These are phyloP conservation scores for Buceros bicornis DNA, from an alignment of 2,797 vertebrate species.

Conservation along the genomic window DNA sequence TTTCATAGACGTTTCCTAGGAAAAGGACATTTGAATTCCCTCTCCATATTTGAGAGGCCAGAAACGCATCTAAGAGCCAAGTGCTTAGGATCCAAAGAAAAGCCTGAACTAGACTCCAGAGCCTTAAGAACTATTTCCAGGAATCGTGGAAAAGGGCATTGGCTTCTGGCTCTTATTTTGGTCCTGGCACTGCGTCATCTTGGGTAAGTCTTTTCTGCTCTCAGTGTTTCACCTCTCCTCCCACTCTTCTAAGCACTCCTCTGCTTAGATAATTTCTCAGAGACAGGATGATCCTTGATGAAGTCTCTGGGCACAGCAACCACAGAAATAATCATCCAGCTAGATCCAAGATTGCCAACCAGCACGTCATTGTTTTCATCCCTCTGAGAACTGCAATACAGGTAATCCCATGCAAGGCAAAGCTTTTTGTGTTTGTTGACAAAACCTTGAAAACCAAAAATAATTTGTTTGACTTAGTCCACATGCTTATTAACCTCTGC, in stretches of 20 bases:
- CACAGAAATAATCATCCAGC: background rate
- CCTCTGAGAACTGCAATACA: background rate
- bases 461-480: background rate
- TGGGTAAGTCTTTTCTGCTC: background rate
- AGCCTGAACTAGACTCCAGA: background rate
- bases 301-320: background rate
- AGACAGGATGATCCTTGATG: background rate
- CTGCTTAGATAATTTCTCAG: background rate
- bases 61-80: background rate
- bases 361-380: background rate
- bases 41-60: background rate
- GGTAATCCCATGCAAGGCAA: background rate
- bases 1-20: background rate
- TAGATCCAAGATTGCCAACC: background rate
- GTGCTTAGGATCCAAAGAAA: background rate
- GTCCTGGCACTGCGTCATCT: background rate
- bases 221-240: background rate
- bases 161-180: background rate
- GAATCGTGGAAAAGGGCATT: background rate
- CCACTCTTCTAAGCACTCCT: background rate
- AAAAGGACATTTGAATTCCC: background rate
- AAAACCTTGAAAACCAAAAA: background rate
- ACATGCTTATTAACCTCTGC: accelerated
- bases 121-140: background rate
- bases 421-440: background rate